These are phyloP conservation scores for Acanthopleura granulata DNA, from an alignment of 2,888 invertebrate species.

Conservation along the genomic window DNA sequence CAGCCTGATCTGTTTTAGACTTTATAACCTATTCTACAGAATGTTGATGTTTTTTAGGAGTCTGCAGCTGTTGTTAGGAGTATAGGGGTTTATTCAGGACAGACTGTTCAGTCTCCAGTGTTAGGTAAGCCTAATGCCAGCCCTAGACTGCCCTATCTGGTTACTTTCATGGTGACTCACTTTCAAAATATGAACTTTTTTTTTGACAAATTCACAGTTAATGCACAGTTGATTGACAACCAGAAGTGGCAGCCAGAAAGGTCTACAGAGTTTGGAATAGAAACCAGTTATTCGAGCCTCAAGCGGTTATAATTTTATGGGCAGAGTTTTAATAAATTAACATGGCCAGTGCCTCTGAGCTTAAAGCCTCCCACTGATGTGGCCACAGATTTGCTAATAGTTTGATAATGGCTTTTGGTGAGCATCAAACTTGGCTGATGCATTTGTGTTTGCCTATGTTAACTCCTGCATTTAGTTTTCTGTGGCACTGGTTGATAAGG, in stretches of 20 bases:
- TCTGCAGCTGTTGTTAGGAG: too few relatives aligned
- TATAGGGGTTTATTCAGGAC: too few relatives aligned
- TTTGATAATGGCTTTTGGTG: conserved; percentile 3
- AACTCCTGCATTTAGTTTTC: background rate
- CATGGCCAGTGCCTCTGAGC: background rate
- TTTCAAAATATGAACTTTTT: conserved; percentile 9
- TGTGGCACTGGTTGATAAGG: background rate
- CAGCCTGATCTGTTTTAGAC: too few relatives aligned
- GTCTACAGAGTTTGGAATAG: conserved; percentile 5
- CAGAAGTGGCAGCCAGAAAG: background rate
- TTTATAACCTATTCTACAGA: too few relatives aligned
- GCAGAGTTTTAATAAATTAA: conserved; percentile 10
- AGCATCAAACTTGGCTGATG: background rate
- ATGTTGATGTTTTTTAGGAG: too few relatives aligned
- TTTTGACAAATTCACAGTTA: conserved; percentile 13
- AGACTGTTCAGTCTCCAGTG: too few relatives aligned
- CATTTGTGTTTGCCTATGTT: background rate
- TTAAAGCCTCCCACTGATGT: background rate
- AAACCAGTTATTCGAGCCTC: conserved; percentile 1
- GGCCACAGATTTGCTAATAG: background rate
- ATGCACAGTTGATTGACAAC: conserved; percentile 14
- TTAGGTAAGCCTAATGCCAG: too few relatives aligned
- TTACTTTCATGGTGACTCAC: background rate
- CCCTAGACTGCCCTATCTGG: too few relatives aligned
- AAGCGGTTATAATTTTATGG: background rate